These are phyloP conservation scores for Eumerus sabulonum DNA, from an alignment of 2,888 invertebrate genomes.

Conservation along the genomic window DNA sequence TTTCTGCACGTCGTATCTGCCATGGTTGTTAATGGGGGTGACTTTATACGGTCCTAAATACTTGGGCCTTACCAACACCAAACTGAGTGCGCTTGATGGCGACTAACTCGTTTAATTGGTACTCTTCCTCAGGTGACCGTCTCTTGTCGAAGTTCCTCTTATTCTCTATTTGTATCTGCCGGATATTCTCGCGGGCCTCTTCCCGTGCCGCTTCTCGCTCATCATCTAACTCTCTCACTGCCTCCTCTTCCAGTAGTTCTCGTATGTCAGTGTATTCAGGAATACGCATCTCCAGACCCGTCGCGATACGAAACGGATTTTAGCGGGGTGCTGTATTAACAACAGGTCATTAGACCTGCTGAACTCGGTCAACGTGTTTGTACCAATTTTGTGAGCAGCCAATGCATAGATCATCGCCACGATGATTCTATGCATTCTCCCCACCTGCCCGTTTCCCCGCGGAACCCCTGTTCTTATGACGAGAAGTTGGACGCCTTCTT, in stretches of 20 bases:
- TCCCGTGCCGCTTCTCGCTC: no score
- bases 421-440: conserved; percentile 72
- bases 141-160: conserved; percentile 12
- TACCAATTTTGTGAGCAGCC: conserved; percentile 72
- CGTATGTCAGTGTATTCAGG: no score
- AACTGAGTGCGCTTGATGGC: conserved; percentile 53
- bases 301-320: no score
- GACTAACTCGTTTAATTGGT: conserved; percentile 24
- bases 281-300: no score
- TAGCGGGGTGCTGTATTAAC: no score
- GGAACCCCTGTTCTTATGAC: conserved; percentile 71
- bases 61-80: conserved; percentile 21
- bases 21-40: no score
- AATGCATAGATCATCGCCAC: conserved; percentile 73
- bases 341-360: no score
- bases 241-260: no score
- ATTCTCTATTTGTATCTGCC: no score
- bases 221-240: no score
- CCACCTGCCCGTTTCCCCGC: conserved; percentile 75
- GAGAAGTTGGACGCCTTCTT: conserved; percentile 70
- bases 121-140: neutral
- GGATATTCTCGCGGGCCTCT: no score
- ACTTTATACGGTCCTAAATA: conserved; percentile 38
- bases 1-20: no score
- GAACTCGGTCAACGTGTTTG: conserved; percentile 49